Evolutionary conservation across 2,888 invertebrate genomes (phyloP), one percentile per base, ranked within the genome.

Genomic region (Agriopis leucophaearia): DNA sequence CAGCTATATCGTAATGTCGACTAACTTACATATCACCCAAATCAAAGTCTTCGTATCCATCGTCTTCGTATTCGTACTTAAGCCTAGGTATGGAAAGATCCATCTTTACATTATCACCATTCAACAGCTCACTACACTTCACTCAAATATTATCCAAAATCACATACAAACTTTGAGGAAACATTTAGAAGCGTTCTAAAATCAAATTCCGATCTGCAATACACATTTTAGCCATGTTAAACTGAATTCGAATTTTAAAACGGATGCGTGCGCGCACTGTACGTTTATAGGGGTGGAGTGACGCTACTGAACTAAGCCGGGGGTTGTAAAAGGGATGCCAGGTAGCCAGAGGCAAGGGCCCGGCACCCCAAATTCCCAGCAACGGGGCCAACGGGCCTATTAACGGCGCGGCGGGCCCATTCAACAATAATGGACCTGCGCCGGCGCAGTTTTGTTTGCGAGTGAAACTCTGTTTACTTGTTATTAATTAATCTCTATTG

Each of bases 71-170:
- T 73, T 90, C 90, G 74, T 80, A 89, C 74, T 90, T 91, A 64
- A 90, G 72, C 73, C 89, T 89, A 72, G 87, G 87, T 75, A 92
- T 76, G 15, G 92, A 88, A 36, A 92, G 84, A 92, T 92, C 92
- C 92, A 92, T 92, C 72, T 78, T 82, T 66, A 80, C 78, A 80
- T 75, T 71, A 77, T 80, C 74, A 73, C 71, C 50, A 78, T 59
- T 74, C 44, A 42, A 27, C 36, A 67, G 63, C 78, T 71, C 65
- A 75, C 76, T 74, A 72, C 50, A 51, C 57, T 54, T 42, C 42
- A 38, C 40, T 66, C 60, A 61, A 57, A 61, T 15, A 56, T 47
- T 45, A 36, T 66, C 66, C 9, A 36, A 62, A 64, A 44, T 57
- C 66, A 70, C 66, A 52, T 61, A 58, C 64, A 66, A 57, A 52